Evolutionary conservation across 1,140 invertebrate genomes (phyloP).

Genomic region (Saccostrea glomerata): DNA sequence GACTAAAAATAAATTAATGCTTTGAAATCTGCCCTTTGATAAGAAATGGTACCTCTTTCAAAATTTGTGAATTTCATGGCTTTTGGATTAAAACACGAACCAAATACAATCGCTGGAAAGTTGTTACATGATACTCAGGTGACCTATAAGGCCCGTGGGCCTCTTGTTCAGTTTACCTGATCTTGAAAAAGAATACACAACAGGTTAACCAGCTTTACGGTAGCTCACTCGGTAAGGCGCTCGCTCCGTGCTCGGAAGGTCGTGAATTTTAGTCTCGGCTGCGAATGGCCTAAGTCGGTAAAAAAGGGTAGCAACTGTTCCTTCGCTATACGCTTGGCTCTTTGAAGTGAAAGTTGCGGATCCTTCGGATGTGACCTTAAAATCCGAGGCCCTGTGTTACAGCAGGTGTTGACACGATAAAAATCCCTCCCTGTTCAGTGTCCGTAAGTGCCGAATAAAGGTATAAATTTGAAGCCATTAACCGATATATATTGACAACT

Average conservation of each 20-base stretch:
- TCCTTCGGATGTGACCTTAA: not conserved
- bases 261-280: not conserved
- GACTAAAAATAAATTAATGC: no score
- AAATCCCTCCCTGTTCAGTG: not conserved
- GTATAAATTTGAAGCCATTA: not conserved
- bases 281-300: not conserved
- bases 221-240: not conserved
- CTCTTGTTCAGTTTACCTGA: no score
- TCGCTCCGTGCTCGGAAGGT: not conserved
- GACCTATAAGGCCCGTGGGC: no score
- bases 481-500: not conserved
- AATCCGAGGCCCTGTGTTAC: not conserved
- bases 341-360: not conserved
- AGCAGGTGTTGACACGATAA: not conserved
- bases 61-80: no score
- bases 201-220: not conserved
- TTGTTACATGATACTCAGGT: no score
- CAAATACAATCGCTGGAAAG: no score
- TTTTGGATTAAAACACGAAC: no score
- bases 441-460: not conserved
- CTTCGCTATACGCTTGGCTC: not conserved
- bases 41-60: no score
- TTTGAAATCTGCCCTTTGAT: no score
- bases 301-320: not conserved
- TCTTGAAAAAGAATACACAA: no score